Evolutionary conservation across 2,888 invertebrate species (phyloP).

Genomic region (Tortrix viridana): DNA sequence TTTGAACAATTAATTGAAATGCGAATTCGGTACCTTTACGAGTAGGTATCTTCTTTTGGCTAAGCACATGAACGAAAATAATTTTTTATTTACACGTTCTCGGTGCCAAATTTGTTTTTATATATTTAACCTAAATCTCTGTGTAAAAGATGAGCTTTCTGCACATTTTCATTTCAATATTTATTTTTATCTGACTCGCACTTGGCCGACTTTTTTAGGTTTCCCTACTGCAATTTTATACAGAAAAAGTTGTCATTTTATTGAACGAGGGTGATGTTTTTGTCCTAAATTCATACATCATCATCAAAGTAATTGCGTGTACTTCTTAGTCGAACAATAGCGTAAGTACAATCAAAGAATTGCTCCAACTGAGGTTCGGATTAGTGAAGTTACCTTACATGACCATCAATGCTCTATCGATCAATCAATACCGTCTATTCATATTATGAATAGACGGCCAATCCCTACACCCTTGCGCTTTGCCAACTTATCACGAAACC

Average conservation of each 20-base stretch:
- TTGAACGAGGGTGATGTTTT: too few species aligned
- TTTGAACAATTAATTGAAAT: too few species aligned
- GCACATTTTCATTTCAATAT: too few species aligned
- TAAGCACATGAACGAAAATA: slow-evolving; percentile 9
- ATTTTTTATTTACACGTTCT: background rate
- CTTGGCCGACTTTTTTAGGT: background rate
- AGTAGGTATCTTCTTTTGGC: slow-evolving; percentile 23
- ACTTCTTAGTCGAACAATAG: background rate
- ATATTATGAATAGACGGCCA: slow-evolving; percentile 24
- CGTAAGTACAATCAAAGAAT: background rate
- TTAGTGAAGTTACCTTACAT: slow-evolving; percentile 24
- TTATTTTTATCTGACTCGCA: background rate
- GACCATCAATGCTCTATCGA: slow-evolving; percentile 9
- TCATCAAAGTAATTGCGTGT: too few species aligned
- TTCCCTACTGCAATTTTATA: too few species aligned
- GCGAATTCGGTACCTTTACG: background rate
- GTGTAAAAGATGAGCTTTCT: too few species aligned
- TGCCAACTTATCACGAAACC: background rate
- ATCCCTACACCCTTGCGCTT: slow-evolving; percentile 20
- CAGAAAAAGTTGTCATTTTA: too few species aligned
- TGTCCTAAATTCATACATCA: too few species aligned
- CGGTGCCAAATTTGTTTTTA: slow-evolving; percentile 21
- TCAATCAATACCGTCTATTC: too few species aligned
- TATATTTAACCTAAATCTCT: background rate
- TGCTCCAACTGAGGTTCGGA: background rate